Conservation (phyloP, 2,113 vertebrate species). For the Lathamus discolor region DNA sequence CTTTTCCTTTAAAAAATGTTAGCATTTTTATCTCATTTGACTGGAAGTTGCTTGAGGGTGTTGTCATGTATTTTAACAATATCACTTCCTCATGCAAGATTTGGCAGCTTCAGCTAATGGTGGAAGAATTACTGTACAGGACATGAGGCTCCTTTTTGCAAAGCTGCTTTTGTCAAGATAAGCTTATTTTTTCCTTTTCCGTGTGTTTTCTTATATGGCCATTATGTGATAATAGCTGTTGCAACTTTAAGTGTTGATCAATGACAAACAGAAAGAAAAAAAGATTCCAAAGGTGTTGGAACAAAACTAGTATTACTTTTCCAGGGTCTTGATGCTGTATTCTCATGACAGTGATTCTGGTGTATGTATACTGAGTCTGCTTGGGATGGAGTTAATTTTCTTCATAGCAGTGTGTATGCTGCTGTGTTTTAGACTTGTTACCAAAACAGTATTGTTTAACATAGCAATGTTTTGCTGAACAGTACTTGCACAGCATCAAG, state of each 20-base stretch:
- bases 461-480: neutral
- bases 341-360: neutral
- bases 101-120: slow-evolving; percentile 28
- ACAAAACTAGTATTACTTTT: neutral
- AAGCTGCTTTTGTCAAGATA: slow-evolving; percentile 2
- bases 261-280: neutral
- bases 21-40: slow-evolving; percentile 32
- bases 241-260: neutral
- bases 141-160: neutral
- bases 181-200: neutral
- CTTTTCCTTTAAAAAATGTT: slow-evolving; percentile 26
- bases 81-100: slow-evolving; percentile 37
- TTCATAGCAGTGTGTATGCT: neutral
- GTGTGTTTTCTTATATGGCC: neutral
- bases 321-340: neutral
- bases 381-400: neutral
- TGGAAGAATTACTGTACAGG: slow-evolving; percentile 1
- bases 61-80: slow-evolving; percentile 27
- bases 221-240: neutral
- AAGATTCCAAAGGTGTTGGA: neutral
- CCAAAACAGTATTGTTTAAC: neutral
- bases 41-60: slow-evolving; percentile 46
- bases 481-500: neutral
- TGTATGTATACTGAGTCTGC: neutral
- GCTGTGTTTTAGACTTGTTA: neutral